A percentile compares a stretch with the other conserved stretches of the same genome.
These are phyloP conservation scores for Andrena marginata DNA, from an alignment of 2,888 invertebrate species.

Conservation along the genomic window DNA sequence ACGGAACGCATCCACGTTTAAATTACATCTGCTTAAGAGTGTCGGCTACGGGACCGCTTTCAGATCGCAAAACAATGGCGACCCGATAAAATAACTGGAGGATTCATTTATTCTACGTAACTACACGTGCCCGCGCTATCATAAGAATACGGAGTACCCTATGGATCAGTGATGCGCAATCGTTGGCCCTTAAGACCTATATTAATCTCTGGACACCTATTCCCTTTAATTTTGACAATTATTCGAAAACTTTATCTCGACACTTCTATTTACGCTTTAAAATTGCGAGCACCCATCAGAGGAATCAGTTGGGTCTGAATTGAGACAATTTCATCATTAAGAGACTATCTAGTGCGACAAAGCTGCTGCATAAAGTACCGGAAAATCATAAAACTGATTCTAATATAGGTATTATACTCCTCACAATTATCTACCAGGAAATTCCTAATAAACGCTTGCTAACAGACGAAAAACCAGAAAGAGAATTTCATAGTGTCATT, in stretches of 20 bases:
- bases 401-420: too few relatives aligned
- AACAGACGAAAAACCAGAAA: too few relatives aligned
- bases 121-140: conserved; percentile 49
- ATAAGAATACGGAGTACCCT: conserved; percentile 47
- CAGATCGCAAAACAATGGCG: conserved; percentile 65
- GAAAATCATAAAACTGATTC: too few relatives aligned
- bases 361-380: too few relatives aligned
- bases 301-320: too few relatives aligned
- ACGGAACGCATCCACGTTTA: conserved; percentile 58
- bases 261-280: neutral
- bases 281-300: too few relatives aligned
- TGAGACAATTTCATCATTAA: too few relatives aligned
- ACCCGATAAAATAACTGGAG: conserved; percentile 60
- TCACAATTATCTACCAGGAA: too few relatives aligned
- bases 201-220: neutral
- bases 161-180: conserved; percentile 59
- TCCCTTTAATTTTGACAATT: neutral
- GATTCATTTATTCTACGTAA: conserved; percentile 69
- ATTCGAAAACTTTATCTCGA: neutral
- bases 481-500: too few relatives aligned
- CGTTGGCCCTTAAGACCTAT: conserved; percentile 23
- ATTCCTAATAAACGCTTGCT: too few relatives aligned
- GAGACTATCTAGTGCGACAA: too few relatives aligned
- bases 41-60: conserved; percentile 50
- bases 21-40: conserved; percentile 63